phyloP scores from a whole-genome alignment of 2,888 invertebrate genomes.

The Cordilura impudica region DNA sequence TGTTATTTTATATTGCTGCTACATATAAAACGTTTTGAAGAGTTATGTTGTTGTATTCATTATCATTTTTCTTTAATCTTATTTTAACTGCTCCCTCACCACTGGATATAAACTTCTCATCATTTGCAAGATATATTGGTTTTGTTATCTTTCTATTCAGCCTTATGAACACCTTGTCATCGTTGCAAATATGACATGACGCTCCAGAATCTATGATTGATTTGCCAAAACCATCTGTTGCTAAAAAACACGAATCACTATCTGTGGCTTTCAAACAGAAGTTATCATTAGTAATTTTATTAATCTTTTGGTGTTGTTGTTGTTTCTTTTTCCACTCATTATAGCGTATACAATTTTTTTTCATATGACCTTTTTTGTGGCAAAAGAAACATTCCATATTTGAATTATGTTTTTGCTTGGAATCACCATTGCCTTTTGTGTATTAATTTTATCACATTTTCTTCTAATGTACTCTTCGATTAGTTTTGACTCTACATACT shows the following conservation, averaged over 20 bases:
- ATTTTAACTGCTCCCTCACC: too few relatives aligned
- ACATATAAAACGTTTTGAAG: too few relatives aligned
- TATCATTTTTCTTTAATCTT: too few relatives aligned
- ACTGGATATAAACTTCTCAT: too few relatives aligned
- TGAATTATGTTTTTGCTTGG: neutral
- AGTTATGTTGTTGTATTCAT: too few relatives aligned
- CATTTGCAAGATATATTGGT: too few relatives aligned
- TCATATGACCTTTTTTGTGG: neutral
- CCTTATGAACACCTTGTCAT: too few relatives aligned
- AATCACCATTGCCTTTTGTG: neutral
- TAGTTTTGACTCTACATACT: neutral
- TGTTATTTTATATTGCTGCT: too few relatives aligned
- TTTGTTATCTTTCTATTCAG: too few relatives aligned
- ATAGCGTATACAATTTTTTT: constrained; percentile 7
- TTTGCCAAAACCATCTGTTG: neutral
- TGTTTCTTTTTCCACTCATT: constrained; percentile 17
- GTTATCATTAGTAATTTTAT: neutral
- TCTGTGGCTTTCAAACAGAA: neutral
- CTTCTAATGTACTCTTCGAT: neutral
- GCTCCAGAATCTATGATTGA: constrained; percentile 14
- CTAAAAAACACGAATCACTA: neutral
- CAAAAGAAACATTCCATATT: neutral
- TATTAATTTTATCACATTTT: neutral
- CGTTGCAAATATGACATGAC: too few relatives aligned
- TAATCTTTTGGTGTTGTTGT: constrained; percentile 1